Evolutionary conservation across 2,888 invertebrate species (phyloP).

Genomic region (Nomada fucata): DNA sequence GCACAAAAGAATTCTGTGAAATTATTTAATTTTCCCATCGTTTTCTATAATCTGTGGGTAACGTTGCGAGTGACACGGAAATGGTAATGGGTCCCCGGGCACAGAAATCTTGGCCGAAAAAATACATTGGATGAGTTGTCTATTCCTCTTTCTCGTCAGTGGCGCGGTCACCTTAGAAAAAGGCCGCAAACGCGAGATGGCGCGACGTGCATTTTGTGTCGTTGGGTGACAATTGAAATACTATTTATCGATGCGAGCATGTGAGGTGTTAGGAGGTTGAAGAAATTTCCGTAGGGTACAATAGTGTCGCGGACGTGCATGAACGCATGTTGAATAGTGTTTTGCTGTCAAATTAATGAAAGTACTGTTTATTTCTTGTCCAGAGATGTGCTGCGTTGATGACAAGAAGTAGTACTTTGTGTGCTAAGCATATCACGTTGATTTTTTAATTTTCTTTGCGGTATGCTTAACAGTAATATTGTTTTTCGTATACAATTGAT

Average conservation of each 20-base stretch:
- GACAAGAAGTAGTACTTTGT: slow-evolving; percentile 3
- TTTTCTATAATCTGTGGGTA: too few relatives aligned
- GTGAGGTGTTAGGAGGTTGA: not conserved
- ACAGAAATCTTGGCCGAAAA: too few relatives aligned
- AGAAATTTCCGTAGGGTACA: slow-evolving; percentile 38
- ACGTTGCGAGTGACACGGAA: too few relatives aligned
- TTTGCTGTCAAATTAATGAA: slow-evolving; percentile 43
- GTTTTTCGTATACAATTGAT: not conserved
- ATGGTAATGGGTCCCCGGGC: too few relatives aligned
- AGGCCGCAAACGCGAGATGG: too few relatives aligned
- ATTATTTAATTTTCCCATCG: too few relatives aligned
- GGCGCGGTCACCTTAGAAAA: too few relatives aligned
- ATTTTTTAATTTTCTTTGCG: not conserved
- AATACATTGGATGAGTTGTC: too few relatives aligned
- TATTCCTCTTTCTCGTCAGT: too few relatives aligned
- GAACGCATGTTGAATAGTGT: not conserved
- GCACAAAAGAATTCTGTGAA: too few relatives aligned
- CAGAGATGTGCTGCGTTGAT: not conserved
- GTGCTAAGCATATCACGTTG: not conserved
- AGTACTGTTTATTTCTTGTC: slow-evolving; percentile 5
- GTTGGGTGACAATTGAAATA: not conserved
- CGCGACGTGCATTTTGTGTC: not conserved
- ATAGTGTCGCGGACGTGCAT: slow-evolving; percentile 33
- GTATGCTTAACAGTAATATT: slow-evolving; percentile 8
- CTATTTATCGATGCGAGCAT: slow-evolving; percentile 16